phyloP scores from a whole-genome alignment of 1,140 invertebrate species.

The Trichonephila clavipes region DNA sequence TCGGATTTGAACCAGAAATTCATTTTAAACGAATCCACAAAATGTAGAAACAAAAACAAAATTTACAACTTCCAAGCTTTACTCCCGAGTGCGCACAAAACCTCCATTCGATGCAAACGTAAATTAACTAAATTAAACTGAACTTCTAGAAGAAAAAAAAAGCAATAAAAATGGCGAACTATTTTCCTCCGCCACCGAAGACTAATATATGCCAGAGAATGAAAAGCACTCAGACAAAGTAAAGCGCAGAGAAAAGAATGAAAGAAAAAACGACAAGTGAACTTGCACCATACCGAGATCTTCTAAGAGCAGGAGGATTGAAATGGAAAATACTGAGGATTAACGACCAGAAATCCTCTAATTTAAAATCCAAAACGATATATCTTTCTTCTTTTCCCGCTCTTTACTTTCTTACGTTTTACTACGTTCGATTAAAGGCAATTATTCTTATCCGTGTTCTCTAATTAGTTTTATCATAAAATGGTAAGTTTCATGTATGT shows the following conservation, averaged over 20 bases:
- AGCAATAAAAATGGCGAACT: not conserved
- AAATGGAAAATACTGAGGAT: conserved; percentile 19
- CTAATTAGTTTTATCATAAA: not conserved
- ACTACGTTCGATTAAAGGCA: not conserved
- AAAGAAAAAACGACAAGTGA: not conserved
- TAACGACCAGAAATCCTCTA: conserved; percentile 6
- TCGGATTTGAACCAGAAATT: not conserved
- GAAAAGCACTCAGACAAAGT: conserved; percentile 14
- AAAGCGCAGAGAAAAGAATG: not conserved
- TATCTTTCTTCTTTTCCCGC: not conserved
- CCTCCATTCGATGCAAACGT: conserved; percentile 1
- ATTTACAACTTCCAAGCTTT: not conserved
- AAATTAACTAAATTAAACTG: conserved; percentile 34
- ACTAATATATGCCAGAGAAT: conserved; percentile 29
- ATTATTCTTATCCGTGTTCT: conserved; percentile 15
- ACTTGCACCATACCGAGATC: not conserved
- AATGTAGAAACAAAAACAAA: not conserved
- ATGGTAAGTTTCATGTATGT: too few species aligned
- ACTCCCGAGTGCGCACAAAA: not conserved
- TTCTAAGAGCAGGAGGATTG: not conserved
- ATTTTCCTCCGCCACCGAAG: not conserved
- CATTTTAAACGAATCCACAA: not conserved
- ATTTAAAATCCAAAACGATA: conserved; percentile 3
- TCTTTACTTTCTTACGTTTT: not conserved
- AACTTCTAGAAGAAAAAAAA: not conserved